Percentiles rank a stretch among this genome's conserved stretches.
Conservation (phyloP, 2,888 invertebrate genomes). For the Acleris laterana region DNA sequence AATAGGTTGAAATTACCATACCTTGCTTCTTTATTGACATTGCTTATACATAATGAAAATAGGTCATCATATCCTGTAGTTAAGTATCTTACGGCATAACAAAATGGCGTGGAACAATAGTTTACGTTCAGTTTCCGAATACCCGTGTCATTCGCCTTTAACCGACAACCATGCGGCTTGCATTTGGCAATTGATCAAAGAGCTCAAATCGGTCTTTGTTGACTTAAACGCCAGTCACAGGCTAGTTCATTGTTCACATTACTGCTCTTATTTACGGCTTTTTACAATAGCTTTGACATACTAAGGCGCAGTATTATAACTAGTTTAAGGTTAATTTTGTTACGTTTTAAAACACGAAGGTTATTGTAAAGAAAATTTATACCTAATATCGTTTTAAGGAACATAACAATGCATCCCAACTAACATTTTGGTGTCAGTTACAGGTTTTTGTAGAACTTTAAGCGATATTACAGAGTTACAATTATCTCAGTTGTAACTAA, state of each 20-base stretch:
- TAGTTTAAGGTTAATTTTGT: not conserved
- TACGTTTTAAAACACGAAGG: not conserved
- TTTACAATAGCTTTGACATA: not conserved
- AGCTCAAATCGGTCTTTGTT: conserved; percentile 60
- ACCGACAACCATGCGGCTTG: conserved; percentile 51
- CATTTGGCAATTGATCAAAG: conserved; percentile 68
- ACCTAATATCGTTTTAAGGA: not conserved
- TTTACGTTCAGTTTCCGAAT: conserved; percentile 13
- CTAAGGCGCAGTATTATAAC: too few species aligned
- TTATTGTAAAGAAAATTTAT: not conserved
- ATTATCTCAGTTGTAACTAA: too few species aligned
- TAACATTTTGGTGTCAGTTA: too few species aligned
- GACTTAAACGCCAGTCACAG: conserved; percentile 54
- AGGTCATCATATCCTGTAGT: conserved; percentile 2
- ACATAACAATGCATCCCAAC: not conserved
- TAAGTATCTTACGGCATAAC: conserved; percentile 7
- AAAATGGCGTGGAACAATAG: conserved; percentile 13
- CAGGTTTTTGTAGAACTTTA: too few species aligned
- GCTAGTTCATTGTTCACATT: conserved; percentile 49
- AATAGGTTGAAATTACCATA: not conserved
- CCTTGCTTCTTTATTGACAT: not conserved
- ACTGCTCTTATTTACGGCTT: conserved; percentile 40
- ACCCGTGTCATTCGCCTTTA: conserved; percentile 13
- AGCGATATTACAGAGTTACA: too few species aligned
- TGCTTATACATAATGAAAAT: not conserved